Percentiles rank a stretch among this genome's conserved stretches.
These are phyloP conservation scores for Trilocha varians DNA, from an alignment of 2,888 invertebrate species.

Conservation along the genomic window DNA sequence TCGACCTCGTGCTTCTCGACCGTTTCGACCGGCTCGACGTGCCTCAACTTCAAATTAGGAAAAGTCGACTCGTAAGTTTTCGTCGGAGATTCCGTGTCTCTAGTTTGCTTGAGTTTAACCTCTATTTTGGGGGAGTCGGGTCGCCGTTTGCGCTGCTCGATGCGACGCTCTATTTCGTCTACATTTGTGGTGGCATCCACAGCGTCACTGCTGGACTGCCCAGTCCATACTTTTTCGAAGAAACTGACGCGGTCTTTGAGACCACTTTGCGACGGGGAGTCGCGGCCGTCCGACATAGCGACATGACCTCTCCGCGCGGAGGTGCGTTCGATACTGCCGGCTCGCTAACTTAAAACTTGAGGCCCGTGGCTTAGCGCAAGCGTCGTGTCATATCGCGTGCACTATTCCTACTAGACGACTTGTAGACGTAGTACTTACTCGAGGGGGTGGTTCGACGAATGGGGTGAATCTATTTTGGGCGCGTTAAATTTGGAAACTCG, in stretches of 20 bases:
- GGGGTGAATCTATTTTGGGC: slow-evolving; percentile 1
- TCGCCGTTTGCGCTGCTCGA: slow-evolving; percentile 71
- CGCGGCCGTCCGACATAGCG: slow-evolving; percentile 68
- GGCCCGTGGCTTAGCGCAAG: slow-evolving; percentile 31
- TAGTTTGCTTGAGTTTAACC: slow-evolving; percentile 73
- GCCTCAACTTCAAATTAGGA: slow-evolving; percentile 61
- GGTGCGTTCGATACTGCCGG: slow-evolving; percentile 66
- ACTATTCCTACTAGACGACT: slow-evolving; percentile 4
- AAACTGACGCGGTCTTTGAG: slow-evolving; percentile 83
- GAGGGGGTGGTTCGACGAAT: not conserved
- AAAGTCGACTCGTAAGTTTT: slow-evolving; percentile 50
- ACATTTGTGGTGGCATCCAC: slow-evolving; percentile 68
- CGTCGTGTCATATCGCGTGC: slow-evolving; percentile 44
- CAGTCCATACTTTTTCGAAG: slow-evolving; percentile 86
- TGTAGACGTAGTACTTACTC: slow-evolving; percentile 49
- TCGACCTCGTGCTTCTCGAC: slow-evolving; percentile 58
- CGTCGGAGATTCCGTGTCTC: slow-evolving; percentile 63
- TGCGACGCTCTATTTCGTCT: slow-evolving; percentile 73
- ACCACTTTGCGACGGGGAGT: slow-evolving; percentile 66
- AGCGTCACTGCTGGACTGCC: slow-evolving; percentile 53
- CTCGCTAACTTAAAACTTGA: slow-evolving; percentile 19
- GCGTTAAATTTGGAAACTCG: not conserved
- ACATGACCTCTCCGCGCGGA: slow-evolving; percentile 62
- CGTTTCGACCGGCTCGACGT: slow-evolving; percentile 52
- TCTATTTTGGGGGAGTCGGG: slow-evolving; percentile 74